Evolutionary conservation across 2,797 vertebrate genomes (phyloP).

Genomic region (Sebastiscus tertius): DNA sequence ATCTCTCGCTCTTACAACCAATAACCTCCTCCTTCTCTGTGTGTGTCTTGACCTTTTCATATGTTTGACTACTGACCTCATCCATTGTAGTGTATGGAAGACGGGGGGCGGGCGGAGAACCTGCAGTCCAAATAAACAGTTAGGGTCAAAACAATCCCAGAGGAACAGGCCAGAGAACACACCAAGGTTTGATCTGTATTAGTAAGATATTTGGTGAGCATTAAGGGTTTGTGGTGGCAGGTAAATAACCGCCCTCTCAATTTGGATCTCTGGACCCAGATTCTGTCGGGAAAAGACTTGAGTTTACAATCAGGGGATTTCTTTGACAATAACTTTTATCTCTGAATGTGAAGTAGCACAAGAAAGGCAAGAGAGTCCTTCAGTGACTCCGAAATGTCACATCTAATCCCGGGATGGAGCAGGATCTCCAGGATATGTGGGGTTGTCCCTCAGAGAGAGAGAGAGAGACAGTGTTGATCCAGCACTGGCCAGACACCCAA

Average conservation of each 20-base stretch:
- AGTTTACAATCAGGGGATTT: not conserved
- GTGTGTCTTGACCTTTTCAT: slow-evolving; percentile 19
- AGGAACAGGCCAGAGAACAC: not conserved
- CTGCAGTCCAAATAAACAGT: not conserved
- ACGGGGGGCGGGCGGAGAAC: not conserved
- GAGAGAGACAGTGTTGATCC: slow-evolving; percentile 33
- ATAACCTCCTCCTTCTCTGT: not conserved
- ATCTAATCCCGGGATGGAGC: slow-evolving; percentile 66
- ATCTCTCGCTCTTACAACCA: slow-evolving; percentile 11
- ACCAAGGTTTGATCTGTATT: not conserved
- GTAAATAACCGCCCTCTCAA: not conserved
- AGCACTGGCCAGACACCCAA: not conserved
- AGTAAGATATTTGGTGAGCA: not conserved
- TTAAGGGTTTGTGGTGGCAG: not conserved
- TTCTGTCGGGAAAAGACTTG: not conserved
- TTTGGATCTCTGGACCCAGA: not conserved
- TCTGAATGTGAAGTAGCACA: not conserved
- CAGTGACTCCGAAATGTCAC: slow-evolving; percentile 66
- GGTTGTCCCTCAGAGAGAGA: slow-evolving; percentile 25
- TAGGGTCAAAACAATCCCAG: not conserved
- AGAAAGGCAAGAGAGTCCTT: slow-evolving; percentile 8
- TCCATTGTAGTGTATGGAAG: not conserved
- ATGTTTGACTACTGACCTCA: not conserved
- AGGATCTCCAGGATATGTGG: slow-evolving; percentile 55
- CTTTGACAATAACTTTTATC: not conserved